phyloP scores from a whole-genome alignment of 2,113 vertebrate genomes.

The Carettochelys insculpta region DNA sequence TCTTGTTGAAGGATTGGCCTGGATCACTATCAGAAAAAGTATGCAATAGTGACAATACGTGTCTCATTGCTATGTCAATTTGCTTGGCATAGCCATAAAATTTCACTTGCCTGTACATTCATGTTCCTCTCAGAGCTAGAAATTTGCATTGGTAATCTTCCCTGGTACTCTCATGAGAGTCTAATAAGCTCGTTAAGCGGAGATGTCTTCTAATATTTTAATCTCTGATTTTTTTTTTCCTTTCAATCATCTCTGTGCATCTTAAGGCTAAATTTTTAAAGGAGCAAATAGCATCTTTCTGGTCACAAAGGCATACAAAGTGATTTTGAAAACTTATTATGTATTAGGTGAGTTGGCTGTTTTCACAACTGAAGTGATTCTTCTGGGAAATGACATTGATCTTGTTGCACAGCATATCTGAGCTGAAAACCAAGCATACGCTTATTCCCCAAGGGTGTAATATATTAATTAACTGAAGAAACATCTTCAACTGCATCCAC shows the following conservation, averaged over 20 bases:
- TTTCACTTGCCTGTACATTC: neutral
- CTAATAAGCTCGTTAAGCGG: neutral
- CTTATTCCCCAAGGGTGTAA: neutral
- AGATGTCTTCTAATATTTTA: neutral
- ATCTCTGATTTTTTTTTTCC: neutral
- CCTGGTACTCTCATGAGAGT: neutral
- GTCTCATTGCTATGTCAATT: neutral
- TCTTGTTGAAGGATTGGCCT: neutral
- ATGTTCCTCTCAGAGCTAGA: neutral
- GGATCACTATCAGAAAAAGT: neutral
- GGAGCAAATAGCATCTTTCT: neutral
- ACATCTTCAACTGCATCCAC: neutral
- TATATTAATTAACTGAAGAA: neutral
- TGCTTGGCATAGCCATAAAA: neutral
- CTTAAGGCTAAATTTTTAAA: neutral
- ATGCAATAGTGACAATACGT: neutral
- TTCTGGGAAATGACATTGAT: neutral
- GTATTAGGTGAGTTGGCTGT: neutral
- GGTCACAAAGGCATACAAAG: neutral
- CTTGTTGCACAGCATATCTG: neutral
- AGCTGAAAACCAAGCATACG: neutral
- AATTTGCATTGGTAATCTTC: neutral
- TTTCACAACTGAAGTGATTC: neutral
- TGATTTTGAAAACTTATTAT: neutral
- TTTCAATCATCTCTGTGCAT: neutral